Evolutionary conservation across 1,140 invertebrate genomes (phyloP).

Genomic region (Pseudomyrmex flavicornis): DNA sequence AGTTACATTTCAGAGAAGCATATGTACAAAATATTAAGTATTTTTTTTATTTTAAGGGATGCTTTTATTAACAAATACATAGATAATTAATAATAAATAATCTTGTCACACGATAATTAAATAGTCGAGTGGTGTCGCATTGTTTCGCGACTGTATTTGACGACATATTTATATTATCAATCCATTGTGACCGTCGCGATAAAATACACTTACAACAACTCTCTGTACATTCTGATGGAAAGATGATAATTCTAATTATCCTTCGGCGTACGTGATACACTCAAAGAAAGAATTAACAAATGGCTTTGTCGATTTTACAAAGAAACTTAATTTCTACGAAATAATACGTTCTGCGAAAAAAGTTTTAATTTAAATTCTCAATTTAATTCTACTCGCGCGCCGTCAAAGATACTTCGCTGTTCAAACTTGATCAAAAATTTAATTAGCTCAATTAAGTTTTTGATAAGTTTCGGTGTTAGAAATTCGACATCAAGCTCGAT

Average conservation of each 20-base stretch:
- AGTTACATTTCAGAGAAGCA: too few species aligned
- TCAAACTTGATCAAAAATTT: constrained; percentile 22
- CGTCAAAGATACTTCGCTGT: background rate
- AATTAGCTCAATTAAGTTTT: constrained; percentile 16
- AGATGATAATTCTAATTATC: background rate
- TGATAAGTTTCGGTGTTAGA: background rate
- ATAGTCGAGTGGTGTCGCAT: constrained; percentile 48
- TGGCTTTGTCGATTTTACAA: background rate
- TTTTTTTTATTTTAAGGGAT: constrained; percentile 64
- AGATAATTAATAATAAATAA: constrained; percentile 73
- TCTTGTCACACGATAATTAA: constrained; percentile 68
- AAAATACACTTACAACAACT: too few species aligned
- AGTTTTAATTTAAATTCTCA: background rate
- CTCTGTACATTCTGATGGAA: background rate
- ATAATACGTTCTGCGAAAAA: background rate
- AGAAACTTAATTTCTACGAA: background rate
- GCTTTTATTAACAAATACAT: constrained; percentile 78
- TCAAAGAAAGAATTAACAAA: background rate
- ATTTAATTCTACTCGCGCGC: background rate
- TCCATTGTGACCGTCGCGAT: background rate
- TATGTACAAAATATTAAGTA: background rate
- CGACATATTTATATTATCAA: background rate
- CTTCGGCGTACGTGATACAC: constrained; percentile 10
- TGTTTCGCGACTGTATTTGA: background rate
- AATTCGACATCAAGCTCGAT: constrained; percentile 14